Conservation (phyloP, 2,797 vertebrate genomes). For the Podargus strigoides region DNA sequence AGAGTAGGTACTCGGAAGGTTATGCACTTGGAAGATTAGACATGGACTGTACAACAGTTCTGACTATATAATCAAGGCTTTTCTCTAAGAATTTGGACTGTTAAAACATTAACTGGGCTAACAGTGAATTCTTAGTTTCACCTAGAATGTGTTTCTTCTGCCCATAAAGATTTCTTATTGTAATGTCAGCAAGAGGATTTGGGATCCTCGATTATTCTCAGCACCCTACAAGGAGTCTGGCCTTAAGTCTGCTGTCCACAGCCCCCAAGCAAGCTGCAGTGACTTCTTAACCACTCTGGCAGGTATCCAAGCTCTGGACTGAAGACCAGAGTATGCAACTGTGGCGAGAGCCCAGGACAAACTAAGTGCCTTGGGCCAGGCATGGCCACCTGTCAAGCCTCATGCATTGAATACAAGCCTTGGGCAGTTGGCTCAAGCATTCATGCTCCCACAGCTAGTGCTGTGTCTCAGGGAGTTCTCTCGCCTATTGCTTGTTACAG, state of each 20-base stretch:
- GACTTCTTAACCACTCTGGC: background rate
- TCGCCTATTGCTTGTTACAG: background rate
- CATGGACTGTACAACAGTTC: background rate
- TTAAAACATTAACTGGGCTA: background rate
- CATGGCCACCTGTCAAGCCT: background rate
- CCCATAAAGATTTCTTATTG: background rate
- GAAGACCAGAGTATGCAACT: fast-evolving
- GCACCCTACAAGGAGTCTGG: background rate
- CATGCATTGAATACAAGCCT: background rate
- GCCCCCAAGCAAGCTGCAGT: fast-evolving
- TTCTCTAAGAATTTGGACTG: background rate
- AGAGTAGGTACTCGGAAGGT: fast-evolving
- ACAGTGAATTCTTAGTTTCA: background rate
- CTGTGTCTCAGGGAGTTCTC: background rate
- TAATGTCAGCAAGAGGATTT: background rate
- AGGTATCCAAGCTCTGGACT: background rate
- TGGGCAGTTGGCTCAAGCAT: background rate
- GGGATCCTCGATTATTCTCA: background rate
- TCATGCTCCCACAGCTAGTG: background rate
- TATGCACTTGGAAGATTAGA: too few species aligned
- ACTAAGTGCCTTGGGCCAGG: background rate
- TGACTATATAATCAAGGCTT: background rate
- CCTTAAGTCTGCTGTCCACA: background rate
- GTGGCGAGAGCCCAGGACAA: background rate
- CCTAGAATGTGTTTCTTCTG: background rate